Percentiles rank a stretch among this genome's conserved stretches.
phyloP scores from a whole-genome alignment of 2,888 invertebrate genomes.

The Agrochola litura region DNA sequence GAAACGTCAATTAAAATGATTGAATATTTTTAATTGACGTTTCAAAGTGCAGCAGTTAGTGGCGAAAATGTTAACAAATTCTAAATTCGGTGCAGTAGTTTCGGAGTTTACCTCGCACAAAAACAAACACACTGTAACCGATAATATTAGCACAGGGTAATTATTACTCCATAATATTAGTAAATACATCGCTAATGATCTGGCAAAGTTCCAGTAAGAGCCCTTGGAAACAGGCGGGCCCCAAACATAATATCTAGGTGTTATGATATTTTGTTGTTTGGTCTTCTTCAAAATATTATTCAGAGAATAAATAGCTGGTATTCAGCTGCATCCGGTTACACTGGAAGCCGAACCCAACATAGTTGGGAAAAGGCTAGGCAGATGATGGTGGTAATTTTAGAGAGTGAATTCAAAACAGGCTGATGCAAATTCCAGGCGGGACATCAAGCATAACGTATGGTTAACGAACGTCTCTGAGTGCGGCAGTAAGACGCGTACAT shows the following conservation, averaged over 20 bases:
- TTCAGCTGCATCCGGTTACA: background rate
- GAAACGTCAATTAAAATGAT: too few species aligned
- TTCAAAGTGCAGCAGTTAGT: background rate
- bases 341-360: background rate
- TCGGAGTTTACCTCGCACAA: conserved; percentile 11
- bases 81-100: conserved; percentile 30
- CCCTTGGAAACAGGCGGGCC: conserved; percentile 7
- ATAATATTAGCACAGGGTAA: conserved; percentile 29
- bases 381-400: background rate
- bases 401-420: background rate
- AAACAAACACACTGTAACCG: conserved; percentile 17
- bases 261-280: conserved; percentile 15
- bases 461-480: background rate
- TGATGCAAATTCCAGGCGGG: background rate
- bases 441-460: background rate
- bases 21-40: background rate
- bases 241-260: conserved; percentile 4
- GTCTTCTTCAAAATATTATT: background rate
- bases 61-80: background rate
- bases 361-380: background rate
- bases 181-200: conserved; percentile 49
- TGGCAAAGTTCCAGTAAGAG: conserved; percentile 33
- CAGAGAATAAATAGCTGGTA: background rate
- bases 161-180: conserved; percentile 43
- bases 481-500: background rate